Conservation (phyloP, 2,113 vertebrate genomes). For the Pelusios castaneus region DNA sequence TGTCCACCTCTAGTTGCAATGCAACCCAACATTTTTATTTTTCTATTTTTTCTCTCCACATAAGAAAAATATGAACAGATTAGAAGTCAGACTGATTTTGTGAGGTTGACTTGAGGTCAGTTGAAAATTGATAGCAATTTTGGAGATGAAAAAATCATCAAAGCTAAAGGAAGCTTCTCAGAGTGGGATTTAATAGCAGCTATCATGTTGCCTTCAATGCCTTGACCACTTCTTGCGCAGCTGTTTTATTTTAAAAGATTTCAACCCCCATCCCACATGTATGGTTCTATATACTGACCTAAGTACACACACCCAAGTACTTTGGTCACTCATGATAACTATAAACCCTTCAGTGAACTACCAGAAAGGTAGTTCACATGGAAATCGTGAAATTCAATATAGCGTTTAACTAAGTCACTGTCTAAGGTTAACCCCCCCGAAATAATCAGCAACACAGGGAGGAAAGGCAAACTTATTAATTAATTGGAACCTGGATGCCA, state of each 20-base stretch:
- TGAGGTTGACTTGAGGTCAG: slow-evolving; percentile 76
- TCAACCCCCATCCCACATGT: slow-evolving; percentile 50
- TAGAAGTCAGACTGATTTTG: slow-evolving; percentile 61
- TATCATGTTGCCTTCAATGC: slow-evolving; percentile 77
- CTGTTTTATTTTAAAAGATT: slow-evolving; percentile 82
- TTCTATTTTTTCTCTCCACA: background rate
- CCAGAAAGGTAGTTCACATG: slow-evolving; percentile 61
- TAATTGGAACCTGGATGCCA: slow-evolving; percentile 33
- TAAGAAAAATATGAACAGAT: slow-evolving; percentile 40
- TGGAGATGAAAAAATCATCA: slow-evolving; percentile 79
- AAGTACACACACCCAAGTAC: slow-evolving; percentile 57
- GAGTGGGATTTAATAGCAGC: slow-evolving; percentile 81
- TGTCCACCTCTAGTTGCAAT: background rate
- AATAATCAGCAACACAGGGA: slow-evolving; percentile 41
- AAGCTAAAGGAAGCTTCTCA: slow-evolving; percentile 76
- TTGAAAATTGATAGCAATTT: slow-evolving; percentile 77
- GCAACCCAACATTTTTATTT: background rate
- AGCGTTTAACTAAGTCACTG: slow-evolving; percentile 61
- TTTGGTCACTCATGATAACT: slow-evolving; percentile 62
- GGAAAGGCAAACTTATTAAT: slow-evolving; percentile 42
- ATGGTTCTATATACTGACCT: slow-evolving; percentile 54
- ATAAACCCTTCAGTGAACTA: slow-evolving; percentile 73
- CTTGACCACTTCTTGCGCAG: slow-evolving; percentile 74
- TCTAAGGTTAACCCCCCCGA: slow-evolving; percentile 62
- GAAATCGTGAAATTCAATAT: slow-evolving; percentile 71